phyloP scores from a whole-genome alignment of 2,797 vertebrate species.

The Spinibarbus caldwelli region DNA sequence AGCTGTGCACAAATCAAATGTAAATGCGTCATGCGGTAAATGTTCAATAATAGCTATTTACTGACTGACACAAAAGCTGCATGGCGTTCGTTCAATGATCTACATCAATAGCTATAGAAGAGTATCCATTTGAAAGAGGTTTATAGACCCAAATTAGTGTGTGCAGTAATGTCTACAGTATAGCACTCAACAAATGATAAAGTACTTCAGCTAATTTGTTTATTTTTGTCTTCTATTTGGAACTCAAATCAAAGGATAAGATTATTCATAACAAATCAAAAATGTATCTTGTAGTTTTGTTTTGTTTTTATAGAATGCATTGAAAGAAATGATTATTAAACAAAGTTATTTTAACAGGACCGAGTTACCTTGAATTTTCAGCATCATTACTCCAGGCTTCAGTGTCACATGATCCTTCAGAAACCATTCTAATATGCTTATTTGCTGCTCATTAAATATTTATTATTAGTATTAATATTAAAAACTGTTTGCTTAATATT shows the following conservation, averaged over 20 bases:
- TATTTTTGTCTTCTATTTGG: neutral
- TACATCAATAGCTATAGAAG: constrained; percentile 10
- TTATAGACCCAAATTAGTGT: neutral
- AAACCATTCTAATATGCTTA: neutral
- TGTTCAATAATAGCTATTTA: constrained; percentile 28
- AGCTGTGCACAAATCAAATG: constrained; percentile 7
- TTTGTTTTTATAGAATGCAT: neutral
- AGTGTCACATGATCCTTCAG: too few species aligned
- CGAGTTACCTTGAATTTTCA: neutral
- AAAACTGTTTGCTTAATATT: neutral
- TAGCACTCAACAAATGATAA: neutral
- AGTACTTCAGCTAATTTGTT: neutral
- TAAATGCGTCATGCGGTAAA: neutral
- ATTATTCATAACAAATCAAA: neutral
- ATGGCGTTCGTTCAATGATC: neutral
- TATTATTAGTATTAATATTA: neutral
- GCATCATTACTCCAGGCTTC: neutral
- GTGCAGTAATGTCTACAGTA: neutral
- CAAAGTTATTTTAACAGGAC: neutral
- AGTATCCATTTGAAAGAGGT: neutral
- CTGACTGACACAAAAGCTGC: constrained; percentile 2
- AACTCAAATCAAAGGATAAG: neutral
- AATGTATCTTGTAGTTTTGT: neutral
- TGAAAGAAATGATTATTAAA: neutral
- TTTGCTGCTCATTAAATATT: neutral